These are phyloP conservation scores for Hermetia illucens DNA, from an alignment of 1,140 invertebrate species.

Conservation along the genomic window DNA sequence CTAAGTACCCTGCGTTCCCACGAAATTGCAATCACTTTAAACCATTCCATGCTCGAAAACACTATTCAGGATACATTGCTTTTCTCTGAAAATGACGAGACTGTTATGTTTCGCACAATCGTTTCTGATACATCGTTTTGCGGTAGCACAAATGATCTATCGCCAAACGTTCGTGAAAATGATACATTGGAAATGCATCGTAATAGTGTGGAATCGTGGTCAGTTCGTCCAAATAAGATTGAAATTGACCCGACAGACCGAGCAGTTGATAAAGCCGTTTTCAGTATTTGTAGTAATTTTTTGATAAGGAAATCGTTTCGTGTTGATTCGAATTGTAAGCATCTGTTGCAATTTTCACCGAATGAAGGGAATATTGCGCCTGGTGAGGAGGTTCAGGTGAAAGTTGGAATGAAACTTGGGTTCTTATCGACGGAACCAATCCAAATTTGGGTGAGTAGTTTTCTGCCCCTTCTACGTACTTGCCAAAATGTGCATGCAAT, in stretches of 20 bases:
- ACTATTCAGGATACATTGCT: conserved; percentile 18
- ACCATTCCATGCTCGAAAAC: conserved; percentile 21
- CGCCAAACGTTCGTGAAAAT: conserved; percentile 12
- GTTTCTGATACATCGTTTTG: conserved; percentile 15
- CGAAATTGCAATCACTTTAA: conserved; percentile 25
- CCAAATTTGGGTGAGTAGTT: too few species aligned
- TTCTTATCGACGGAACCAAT: too few species aligned
- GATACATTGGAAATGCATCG: conserved; percentile 8
- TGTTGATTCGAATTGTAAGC: conserved; percentile 13
- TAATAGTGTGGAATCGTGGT: conserved; percentile 10
- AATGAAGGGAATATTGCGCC: conserved; percentile 18
- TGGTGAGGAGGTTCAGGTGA: conserved; percentile 16
- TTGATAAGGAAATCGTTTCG: conserved; percentile 20
- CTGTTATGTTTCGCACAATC: conserved; percentile 22
- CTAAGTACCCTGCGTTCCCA: conserved; percentile 19
- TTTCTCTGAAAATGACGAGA: conserved; percentile 23
- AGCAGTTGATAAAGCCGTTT: conserved; percentile 13
- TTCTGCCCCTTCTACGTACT: too few species aligned
- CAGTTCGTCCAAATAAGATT: conserved; percentile 8
- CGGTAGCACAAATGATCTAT: conserved; percentile 11
- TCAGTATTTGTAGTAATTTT: conserved; percentile 16
- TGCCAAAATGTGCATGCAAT: conserved; percentile 2
- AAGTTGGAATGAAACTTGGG: too few species aligned
- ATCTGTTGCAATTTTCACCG: conserved; percentile 16
- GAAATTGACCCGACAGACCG: conserved; percentile 7